Evolutionary conservation across 2,797 vertebrate genomes (phyloP).

Genomic region (Aselliscus stoliczkanus): DNA sequence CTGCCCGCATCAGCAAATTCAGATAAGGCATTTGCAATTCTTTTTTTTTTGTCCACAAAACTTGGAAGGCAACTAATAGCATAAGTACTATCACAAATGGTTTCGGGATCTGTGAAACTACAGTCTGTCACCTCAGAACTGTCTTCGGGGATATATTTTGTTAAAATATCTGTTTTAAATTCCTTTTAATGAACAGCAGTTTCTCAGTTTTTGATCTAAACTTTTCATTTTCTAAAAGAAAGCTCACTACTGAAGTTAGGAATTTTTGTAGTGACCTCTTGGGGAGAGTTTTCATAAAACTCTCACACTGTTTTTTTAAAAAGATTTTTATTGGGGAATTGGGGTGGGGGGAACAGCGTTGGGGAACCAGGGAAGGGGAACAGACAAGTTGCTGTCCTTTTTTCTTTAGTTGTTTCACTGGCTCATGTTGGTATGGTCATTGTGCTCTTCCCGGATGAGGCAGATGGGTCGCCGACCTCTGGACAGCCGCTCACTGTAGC

Average conservation of each 20-base stretch:
- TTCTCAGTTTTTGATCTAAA: conserved; percentile 5
- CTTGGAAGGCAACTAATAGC: background rate
- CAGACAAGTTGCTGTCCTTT: too few species aligned
- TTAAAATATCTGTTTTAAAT: conserved; percentile 42
- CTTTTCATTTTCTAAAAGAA: background rate
- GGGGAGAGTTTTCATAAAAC: too few species aligned
- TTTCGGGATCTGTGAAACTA: background rate
- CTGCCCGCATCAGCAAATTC: conserved; percentile 9
- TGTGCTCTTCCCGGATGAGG: too few species aligned
- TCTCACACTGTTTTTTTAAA: too few species aligned
- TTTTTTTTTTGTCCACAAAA: background rate
- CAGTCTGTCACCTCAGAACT: background rate
- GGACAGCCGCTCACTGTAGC: too few species aligned
- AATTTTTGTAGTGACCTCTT: background rate
- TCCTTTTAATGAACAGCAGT: conserved; percentile 21
- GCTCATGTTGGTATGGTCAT: too few species aligned
- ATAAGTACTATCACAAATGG: background rate
- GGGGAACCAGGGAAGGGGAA: too few species aligned
- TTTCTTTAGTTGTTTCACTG: too few species aligned
- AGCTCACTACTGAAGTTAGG: background rate
- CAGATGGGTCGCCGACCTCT: too few species aligned
- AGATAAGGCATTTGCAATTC: background rate
- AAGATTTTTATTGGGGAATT: too few species aligned
- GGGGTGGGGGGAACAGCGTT: too few species aligned
- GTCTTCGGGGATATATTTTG: conserved; percentile 8